A percentile compares a stretch with the other conserved stretches of the same genome.
Conservation (phyloP, 2,888 invertebrate genomes). For the Cylindroiulus punctatus region DNA sequence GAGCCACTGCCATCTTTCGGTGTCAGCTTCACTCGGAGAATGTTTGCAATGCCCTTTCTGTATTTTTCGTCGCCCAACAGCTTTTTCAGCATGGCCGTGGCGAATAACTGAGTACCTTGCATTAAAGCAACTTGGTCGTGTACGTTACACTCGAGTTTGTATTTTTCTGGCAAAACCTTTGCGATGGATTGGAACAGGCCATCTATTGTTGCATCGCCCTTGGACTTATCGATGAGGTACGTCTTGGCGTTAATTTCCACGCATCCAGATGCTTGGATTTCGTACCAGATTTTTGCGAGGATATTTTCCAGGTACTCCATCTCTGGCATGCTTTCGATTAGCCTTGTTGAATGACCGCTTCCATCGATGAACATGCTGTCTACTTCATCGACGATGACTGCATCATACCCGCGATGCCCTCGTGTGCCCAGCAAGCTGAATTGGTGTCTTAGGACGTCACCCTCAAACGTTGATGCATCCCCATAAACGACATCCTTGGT, state of each 20-base stretch:
- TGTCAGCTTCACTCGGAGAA: not conserved
- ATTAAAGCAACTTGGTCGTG: not conserved
- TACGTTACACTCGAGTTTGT: not conserved
- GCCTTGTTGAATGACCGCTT: slow-evolving; percentile 65
- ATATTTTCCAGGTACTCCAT: slow-evolving; percentile 64
- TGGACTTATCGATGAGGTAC: not conserved
- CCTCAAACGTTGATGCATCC: slow-evolving; percentile 63
- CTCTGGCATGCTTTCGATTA: slow-evolving; percentile 64
- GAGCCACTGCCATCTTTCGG: not conserved
- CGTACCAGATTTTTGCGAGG: slow-evolving; percentile 63
- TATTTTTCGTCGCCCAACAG: not conserved
- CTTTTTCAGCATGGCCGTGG: not conserved
- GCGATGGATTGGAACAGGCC: not conserved
- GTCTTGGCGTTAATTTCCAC: not conserved
- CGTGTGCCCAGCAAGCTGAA: slow-evolving; percentile 64
- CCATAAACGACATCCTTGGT: slow-evolving; percentile 63
- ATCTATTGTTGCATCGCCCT: not conserved
- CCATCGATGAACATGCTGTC: slow-evolving; percentile 67
- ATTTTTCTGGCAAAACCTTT: not conserved
- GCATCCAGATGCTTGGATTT: not conserved
- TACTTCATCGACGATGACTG: slow-evolving; percentile 66
- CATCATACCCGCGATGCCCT: slow-evolving; percentile 61
- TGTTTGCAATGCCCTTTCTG: not conserved
- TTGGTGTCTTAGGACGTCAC: slow-evolving; percentile 63
- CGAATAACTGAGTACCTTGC: not conserved